Conservation (phyloP, 2,888 invertebrate genomes). For the Orchesella flavescens region DNA sequence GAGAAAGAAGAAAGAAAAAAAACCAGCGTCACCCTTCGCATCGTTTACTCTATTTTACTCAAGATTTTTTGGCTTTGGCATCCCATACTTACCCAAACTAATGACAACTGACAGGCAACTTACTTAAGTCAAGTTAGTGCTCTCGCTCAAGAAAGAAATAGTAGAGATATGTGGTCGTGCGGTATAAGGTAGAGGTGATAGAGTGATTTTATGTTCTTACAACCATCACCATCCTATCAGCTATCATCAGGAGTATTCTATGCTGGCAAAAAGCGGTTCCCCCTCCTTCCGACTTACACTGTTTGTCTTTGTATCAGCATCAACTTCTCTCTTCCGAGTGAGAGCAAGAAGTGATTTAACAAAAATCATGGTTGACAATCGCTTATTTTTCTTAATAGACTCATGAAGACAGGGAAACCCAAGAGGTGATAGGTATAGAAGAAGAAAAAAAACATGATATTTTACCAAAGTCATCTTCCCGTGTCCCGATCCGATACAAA, state of each 20-base stretch:
- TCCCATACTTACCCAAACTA: slow-evolving; percentile 24
- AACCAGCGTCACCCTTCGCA: slow-evolving; percentile 24
- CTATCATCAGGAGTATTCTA: slow-evolving; percentile 4
- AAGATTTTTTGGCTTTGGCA: not conserved
- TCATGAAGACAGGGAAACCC: slow-evolving; percentile 25
- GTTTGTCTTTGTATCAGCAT: slow-evolving; percentile 37
- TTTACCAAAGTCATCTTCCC: slow-evolving; percentile 17
- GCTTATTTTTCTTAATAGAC: slow-evolving; percentile 48
- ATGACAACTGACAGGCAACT: slow-evolving; percentile 62
- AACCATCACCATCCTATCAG: slow-evolving; percentile 26
- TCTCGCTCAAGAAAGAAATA: not conserved
- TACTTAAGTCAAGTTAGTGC: slow-evolving; percentile 50
- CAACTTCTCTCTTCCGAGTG: not conserved
- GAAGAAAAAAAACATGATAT: slow-evolving; percentile 2
- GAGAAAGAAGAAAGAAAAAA: not conserved
- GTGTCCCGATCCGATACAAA: not conserved
- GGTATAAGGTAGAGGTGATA: slow-evolving; percentile 27
- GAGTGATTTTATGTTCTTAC: slow-evolving; percentile 54
- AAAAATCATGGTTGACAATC: slow-evolving; percentile 54
- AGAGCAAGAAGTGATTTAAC: slow-evolving; percentile 55
- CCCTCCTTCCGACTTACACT: slow-evolving; percentile 26
- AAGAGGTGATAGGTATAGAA: slow-evolving; percentile 22
- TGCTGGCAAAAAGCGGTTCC: slow-evolving; percentile 11
- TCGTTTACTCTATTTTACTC: not conserved
- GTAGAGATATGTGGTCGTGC: not conserved